phyloP scores from a whole-genome alignment of 2,888 invertebrate species.

The Timandra comae region DNA sequence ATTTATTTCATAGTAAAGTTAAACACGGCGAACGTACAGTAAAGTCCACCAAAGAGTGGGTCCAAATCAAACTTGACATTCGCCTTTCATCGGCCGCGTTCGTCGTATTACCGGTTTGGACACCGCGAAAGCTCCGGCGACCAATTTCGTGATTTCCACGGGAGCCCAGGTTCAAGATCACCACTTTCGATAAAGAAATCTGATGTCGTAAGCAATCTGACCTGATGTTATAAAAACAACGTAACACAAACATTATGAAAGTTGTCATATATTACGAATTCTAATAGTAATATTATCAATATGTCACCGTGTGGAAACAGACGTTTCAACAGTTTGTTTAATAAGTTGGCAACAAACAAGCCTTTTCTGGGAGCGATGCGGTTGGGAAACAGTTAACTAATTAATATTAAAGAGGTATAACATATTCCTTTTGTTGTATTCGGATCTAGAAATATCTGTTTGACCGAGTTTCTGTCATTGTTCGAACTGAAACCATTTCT shows the following conservation, averaged over 20 bases:
- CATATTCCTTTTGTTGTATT: too few species aligned
- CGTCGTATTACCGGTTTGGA: conserved; percentile 49
- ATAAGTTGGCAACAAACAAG: neutral
- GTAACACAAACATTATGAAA: conserved; percentile 43
- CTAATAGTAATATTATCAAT: conserved; percentile 21
- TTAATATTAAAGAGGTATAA: too few species aligned
- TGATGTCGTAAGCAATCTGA: conserved; percentile 49
- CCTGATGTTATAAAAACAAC: conserved; percentile 38
- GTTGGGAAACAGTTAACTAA: too few species aligned
- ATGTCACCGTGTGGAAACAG: conserved; percentile 24
- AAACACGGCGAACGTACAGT: too few species aligned
- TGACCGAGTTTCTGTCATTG: too few species aligned
- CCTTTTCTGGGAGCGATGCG: too few species aligned
- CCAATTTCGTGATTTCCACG: conserved; percentile 26
- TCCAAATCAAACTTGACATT: conserved; percentile 49
- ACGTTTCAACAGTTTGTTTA: conserved; percentile 12
- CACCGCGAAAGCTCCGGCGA: conserved; percentile 51
- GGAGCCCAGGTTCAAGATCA: conserved; percentile 52
- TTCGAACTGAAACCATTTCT: too few species aligned
- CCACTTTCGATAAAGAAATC: conserved; percentile 57
- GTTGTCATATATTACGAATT: conserved; percentile 22
- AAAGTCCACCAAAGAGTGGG: too few species aligned
- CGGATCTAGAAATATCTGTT: too few species aligned
- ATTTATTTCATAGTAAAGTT: too few species aligned
- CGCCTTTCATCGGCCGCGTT: conserved; percentile 55